These are phyloP conservation scores for Ciona savignyi DNA, from an alignment of 23 tunicate genomes.

Conservation along the genomic window DNA sequence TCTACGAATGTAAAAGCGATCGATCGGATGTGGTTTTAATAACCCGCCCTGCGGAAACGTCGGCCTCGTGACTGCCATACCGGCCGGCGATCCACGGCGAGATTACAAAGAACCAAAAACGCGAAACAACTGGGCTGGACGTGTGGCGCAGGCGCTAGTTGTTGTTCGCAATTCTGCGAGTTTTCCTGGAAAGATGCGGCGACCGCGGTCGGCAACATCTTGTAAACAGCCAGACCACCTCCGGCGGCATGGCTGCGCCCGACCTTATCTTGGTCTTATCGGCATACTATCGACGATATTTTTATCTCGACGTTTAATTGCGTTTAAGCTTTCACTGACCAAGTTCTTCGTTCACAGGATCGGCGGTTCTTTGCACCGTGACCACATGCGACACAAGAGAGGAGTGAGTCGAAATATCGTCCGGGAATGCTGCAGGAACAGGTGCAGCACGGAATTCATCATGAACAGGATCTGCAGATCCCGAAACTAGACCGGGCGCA, in stretches of 20 bases:
- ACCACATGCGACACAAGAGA: not conserved
- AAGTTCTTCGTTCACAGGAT: not conserved
- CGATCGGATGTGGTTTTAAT: no score
- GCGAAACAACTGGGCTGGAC: no score
- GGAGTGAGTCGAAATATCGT: not conserved
- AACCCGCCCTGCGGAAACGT: not conserved
- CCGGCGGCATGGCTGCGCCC: no score
- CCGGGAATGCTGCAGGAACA: not conserved
- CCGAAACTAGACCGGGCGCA: not conserved
- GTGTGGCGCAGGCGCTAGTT: no score
- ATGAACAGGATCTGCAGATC: no score
- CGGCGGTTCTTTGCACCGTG: not conserved
- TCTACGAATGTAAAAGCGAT: not conserved
- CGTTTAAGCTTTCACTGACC: no score
- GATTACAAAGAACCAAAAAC: no score
- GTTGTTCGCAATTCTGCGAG: not conserved
- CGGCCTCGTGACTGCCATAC: no score
- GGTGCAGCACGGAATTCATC: no score
- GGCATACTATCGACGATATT: no score
- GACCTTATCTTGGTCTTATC: no score
- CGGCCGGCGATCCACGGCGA: not conserved
- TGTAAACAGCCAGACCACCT: not conserved
- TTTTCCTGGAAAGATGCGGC: not conserved
- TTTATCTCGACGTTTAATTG: no score
- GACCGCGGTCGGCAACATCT: not conserved